These are phyloP conservation scores for Drusus annulatus DNA, from an alignment of 1,140 invertebrate species.

Conservation along the genomic window DNA sequence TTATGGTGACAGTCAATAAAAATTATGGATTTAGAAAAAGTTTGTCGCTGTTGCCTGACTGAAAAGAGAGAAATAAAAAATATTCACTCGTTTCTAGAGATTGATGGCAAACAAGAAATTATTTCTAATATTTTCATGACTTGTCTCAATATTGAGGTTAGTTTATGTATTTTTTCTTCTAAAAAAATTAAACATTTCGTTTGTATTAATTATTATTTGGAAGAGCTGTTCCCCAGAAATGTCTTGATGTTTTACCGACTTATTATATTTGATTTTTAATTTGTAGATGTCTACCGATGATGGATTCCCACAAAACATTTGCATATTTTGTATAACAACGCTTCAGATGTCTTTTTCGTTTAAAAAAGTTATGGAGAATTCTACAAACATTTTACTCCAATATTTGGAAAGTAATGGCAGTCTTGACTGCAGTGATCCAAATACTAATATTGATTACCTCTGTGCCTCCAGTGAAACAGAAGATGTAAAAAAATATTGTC, in stretches of 20 bases:
- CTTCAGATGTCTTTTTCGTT: slow-evolving; percentile 68
- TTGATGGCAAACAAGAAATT: slow-evolving; percentile 41
- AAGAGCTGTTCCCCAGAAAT: too few species aligned
- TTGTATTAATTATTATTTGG: too few species aligned
- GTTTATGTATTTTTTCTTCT: not conserved
- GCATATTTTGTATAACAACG: slow-evolving; percentile 67
- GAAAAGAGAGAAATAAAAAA: slow-evolving; percentile 34
- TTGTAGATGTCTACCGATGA: slow-evolving; percentile 27
- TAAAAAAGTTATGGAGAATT: slow-evolving; percentile 65
- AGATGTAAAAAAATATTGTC: slow-evolving; percentile 12
- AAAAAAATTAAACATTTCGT: too few species aligned
- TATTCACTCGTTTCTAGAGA: slow-evolving; percentile 8
- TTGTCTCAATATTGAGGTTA: slow-evolving; percentile 48
- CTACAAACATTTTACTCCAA: slow-evolving; percentile 60
- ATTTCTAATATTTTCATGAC: slow-evolving; percentile 37
- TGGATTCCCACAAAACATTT: slow-evolving; percentile 63
- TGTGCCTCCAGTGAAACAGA: not conserved
- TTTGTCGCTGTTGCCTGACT: slow-evolving; percentile 45
- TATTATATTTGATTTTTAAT: not conserved
- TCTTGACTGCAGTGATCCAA: slow-evolving; percentile 2
- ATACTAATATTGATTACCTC: slow-evolving; percentile 17
- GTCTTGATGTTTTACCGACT: too few species aligned
- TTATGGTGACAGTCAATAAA: not conserved
- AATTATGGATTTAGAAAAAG: slow-evolving; percentile 43
- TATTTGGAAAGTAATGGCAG: slow-evolving; percentile 33